phyloP scores from a whole-genome alignment of 2,797 vertebrate species.

The Distichodus sexfasciatus region DNA sequence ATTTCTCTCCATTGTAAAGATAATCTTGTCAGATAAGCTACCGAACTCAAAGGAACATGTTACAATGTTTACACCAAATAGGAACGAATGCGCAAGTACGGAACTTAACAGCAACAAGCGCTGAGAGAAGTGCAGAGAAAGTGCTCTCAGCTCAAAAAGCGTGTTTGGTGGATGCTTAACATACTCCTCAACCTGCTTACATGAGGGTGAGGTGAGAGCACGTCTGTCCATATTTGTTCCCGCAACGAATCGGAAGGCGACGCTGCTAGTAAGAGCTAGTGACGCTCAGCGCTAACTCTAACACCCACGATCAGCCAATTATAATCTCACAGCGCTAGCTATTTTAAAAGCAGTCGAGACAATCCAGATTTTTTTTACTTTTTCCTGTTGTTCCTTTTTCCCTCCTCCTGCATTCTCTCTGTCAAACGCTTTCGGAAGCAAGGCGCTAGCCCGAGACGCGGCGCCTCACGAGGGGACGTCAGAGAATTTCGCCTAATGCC shows the following conservation, averaged over 20 bases:
- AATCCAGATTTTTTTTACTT: background rate
- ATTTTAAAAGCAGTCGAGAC: conserved; percentile 19
- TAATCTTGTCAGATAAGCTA: no score
- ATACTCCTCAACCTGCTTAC: background rate
- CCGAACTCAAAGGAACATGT: no score
- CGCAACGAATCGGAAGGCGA: background rate
- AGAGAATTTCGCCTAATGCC: background rate
- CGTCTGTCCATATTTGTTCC: background rate
- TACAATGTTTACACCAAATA: no score
- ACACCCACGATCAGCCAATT: conserved; percentile 18
- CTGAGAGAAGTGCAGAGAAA: no score
- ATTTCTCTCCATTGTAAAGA: no score
- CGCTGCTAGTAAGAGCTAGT: no score
- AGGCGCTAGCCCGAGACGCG: background rate
- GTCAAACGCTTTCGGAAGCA: conserved; percentile 9
- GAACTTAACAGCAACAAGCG: no score
- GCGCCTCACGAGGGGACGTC: background rate
- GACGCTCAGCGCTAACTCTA: background rate
- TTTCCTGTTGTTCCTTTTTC: background rate
- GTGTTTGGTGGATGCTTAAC: background rate
- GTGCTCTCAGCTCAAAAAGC: background rate
- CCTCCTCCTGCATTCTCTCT: no score
- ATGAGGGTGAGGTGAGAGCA: background rate
- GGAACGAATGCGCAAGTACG: no score
- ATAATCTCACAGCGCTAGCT: conserved; percentile 32